Evolutionary conservation across 1,140 invertebrate species (phyloP).

Genomic region (Bathynomus jamesi): DNA sequence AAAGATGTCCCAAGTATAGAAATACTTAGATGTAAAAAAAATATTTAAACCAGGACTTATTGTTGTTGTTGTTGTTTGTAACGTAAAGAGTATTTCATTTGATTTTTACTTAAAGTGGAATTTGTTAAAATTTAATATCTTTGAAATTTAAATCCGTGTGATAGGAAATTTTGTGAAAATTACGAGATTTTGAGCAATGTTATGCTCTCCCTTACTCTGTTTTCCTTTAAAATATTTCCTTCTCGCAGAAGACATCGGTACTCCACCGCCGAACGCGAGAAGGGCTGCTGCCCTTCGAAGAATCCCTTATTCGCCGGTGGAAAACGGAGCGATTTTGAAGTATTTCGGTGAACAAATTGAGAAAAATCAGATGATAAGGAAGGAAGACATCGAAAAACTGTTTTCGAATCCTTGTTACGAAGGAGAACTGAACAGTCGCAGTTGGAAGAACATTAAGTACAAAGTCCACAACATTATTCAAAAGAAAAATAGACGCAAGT

Average conservation of each 20-base stretch:
- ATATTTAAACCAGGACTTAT: too few species aligned
- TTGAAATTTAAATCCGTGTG: too few species aligned
- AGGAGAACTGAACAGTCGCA: background rate
- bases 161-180: too few species aligned
- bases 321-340: background rate
- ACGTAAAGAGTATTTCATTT: too few species aligned
- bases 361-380: background rate
- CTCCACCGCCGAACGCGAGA: background rate
- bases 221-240: background rate
- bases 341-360: background rate
- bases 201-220: too few species aligned
- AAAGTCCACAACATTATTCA: background rate
- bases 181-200: too few species aligned
- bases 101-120: too few species aligned
- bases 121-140: too few species aligned
- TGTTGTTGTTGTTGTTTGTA: too few species aligned
- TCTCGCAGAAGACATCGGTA: background rate
- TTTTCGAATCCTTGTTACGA: background rate
- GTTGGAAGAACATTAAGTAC: background rate
- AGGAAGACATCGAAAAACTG: background rate
- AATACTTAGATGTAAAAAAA: too few species aligned
- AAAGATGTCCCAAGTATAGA: too few species aligned
- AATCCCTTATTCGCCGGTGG: background rate
- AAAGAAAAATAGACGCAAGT: background rate
- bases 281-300: background rate